Conservation (phyloP, 1,140 invertebrate genomes). For the Sipha flava region DNA sequence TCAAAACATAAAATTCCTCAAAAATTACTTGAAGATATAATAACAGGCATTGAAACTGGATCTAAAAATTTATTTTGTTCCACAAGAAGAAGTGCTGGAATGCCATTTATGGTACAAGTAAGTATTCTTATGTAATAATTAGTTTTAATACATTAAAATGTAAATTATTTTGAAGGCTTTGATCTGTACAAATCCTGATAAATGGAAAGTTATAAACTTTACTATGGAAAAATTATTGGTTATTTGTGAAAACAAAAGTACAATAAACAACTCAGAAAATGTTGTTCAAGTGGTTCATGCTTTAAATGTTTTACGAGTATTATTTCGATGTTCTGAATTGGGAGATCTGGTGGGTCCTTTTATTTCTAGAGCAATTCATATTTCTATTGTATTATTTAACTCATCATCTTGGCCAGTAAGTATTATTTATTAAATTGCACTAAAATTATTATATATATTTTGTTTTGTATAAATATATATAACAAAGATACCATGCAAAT, state of each 20-base stretch:
- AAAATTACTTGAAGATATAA: slow-evolving; percentile 50
- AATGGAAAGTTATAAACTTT: slow-evolving; percentile 46
- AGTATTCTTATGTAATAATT: background rate
- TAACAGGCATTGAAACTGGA: slow-evolving; percentile 49
- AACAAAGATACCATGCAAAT: too few species aligned
- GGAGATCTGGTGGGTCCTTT: slow-evolving; percentile 63
- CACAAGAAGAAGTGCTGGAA: slow-evolving; percentile 80
- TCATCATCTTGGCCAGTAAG: slow-evolving; percentile 69
- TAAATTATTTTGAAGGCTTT: slow-evolving; percentile 52
- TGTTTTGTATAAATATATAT: too few species aligned
- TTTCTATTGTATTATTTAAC: slow-evolving; percentile 66
- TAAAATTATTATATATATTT: background rate
- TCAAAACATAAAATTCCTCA: background rate
- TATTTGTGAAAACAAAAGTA: slow-evolving; percentile 48
- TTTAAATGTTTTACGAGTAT: slow-evolving; percentile 72
- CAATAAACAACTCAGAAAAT: slow-evolving; percentile 38
- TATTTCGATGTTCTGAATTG: slow-evolving; percentile 68
- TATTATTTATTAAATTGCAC: slow-evolving; percentile 13
- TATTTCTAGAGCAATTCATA: slow-evolving; percentile 53
- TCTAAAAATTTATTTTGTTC: slow-evolving; percentile 56
- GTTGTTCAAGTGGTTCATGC: slow-evolving; percentile 66
- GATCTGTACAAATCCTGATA: slow-evolving; percentile 58
- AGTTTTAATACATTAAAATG: background rate
- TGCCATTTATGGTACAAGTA: slow-evolving; percentile 81
- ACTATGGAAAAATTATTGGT: slow-evolving; percentile 55